Conservation (phyloP, 2,888 invertebrate species). For the Marasmarcha lunaedactyla region DNA sequence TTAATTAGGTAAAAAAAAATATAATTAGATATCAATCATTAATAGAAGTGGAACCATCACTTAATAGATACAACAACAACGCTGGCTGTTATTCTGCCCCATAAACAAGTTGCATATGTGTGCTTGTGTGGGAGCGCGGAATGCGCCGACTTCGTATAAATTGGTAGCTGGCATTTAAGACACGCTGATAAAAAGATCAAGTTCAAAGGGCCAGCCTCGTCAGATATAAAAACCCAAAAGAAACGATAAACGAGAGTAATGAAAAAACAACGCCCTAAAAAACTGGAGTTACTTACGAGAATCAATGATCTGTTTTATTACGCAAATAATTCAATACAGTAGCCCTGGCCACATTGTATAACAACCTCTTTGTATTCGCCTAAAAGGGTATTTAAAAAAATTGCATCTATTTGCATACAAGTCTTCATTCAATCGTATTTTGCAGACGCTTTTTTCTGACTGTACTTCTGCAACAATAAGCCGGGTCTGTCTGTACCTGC, state of each 20-base stretch:
- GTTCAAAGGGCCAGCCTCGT: slow-evolving; percentile 53
- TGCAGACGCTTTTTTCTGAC: slow-evolving; percentile 22
- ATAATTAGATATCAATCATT: no score
- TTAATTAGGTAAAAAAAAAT: no score
- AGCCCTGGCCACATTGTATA: slow-evolving; percentile 25
- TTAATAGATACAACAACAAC: no score
- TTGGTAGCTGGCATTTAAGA: slow-evolving; percentile 27
- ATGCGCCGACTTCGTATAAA: slow-evolving; percentile 54
- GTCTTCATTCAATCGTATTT: slow-evolving; percentile 34
- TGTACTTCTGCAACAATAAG: slow-evolving; percentile 29
- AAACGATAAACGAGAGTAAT: slow-evolving; percentile 4
- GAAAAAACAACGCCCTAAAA: background rate
- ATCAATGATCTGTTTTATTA: slow-evolving; percentile 36
- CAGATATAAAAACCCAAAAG: slow-evolving; percentile 22
- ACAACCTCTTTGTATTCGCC: slow-evolving; percentile 30
- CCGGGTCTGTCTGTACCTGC: slow-evolving; percentile 49
- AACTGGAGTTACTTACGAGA: slow-evolving; percentile 4
- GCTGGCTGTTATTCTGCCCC: no score
- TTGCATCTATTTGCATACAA: slow-evolving; percentile 59
- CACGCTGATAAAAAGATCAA: slow-evolving; percentile 62
- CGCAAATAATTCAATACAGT: slow-evolving; percentile 41
- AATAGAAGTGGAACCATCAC: no score
- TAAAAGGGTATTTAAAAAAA: slow-evolving; percentile 38
- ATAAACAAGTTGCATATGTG: slow-evolving; percentile 9
- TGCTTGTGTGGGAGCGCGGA: slow-evolving; percentile 40